phyloP scores from a whole-genome alignment of 2,888 invertebrate genomes.

The Rapana venosa region DNA sequence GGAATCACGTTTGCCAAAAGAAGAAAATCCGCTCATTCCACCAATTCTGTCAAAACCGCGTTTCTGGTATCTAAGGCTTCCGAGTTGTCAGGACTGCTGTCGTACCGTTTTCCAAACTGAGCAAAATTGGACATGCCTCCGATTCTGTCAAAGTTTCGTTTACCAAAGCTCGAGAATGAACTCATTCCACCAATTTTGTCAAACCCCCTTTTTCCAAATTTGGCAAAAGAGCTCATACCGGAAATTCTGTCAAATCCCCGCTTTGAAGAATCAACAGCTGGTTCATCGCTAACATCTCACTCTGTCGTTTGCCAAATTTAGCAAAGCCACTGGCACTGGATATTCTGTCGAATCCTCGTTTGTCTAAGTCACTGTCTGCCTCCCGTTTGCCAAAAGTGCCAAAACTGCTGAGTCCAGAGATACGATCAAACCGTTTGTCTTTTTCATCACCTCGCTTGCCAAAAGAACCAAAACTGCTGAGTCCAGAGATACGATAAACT shows the following conservation, averaged over 20 bases:
- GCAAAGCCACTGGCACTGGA: background rate
- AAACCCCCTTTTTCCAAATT: constrained; percentile 12
- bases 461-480: background rate
- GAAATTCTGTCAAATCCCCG: background rate
- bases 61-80: background rate
- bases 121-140: background rate
- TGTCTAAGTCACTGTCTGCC: background rate
- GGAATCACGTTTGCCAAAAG: constrained; percentile 20
- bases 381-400: constrained; percentile 25
- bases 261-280: background rate
- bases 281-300: background rate
- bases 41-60: constrained; percentile 27
- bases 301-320: constrained; percentile 14
- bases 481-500: background rate
- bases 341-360: background rate
- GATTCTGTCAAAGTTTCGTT: constrained; percentile 26
- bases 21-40: background rate
- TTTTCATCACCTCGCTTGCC: background rate
- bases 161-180: constrained; percentile 29
- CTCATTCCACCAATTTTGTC: constrained; percentile 13
- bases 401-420: background rate
- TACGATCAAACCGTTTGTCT: background rate
- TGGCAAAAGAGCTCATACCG: background rate
- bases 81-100: background rate
- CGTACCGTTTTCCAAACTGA: constrained; percentile 19